Conservation (phyloP, 2,888 invertebrate genomes). For the Acronicta psi region DNA sequence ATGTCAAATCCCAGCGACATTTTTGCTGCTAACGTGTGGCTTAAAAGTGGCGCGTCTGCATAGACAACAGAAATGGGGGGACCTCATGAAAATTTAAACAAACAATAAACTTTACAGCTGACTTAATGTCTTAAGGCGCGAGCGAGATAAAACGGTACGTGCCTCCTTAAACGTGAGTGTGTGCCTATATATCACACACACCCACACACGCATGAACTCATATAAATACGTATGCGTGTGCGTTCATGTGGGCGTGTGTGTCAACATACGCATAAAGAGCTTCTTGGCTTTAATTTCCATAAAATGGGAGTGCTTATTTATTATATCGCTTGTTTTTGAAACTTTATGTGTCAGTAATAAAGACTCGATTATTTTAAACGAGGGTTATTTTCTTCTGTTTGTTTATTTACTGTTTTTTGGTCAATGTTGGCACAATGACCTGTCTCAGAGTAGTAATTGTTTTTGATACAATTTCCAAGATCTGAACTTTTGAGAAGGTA, state of each 20-base stretch:
- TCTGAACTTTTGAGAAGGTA: no score
- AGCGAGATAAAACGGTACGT: constrained; percentile 47
- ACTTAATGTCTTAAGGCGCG: constrained; percentile 46
- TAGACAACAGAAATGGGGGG: constrained; percentile 7
- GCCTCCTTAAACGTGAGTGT: constrained; percentile 3
- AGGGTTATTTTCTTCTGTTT: no score
- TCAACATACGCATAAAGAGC: constrained; percentile 30
- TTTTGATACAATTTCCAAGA: no score
- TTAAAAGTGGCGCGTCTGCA: neutral
- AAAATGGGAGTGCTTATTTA: constrained; percentile 40
- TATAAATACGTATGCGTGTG: constrained; percentile 6
- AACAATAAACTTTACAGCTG: constrained; percentile 54
- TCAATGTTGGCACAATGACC: no score
- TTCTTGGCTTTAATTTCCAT: constrained; percentile 35
- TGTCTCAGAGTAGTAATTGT: no score
- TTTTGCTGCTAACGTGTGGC: neutral
- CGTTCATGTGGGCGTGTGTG: constrained; percentile 11
- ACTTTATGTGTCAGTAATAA: neutral
- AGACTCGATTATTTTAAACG: no score
- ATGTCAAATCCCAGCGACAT: neutral
- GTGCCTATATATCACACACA: neutral
- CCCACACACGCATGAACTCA: no score
- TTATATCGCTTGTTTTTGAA: constrained; percentile 27
- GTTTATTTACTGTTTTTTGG: no score
- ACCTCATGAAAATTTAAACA: constrained; percentile 56